Percentiles rank a stretch among this genome's conserved stretches.
These are phyloP conservation scores for Pangasius krempfi DNA, from an alignment of 2,797 vertebrate genomes.

Conservation along the genomic window DNA sequence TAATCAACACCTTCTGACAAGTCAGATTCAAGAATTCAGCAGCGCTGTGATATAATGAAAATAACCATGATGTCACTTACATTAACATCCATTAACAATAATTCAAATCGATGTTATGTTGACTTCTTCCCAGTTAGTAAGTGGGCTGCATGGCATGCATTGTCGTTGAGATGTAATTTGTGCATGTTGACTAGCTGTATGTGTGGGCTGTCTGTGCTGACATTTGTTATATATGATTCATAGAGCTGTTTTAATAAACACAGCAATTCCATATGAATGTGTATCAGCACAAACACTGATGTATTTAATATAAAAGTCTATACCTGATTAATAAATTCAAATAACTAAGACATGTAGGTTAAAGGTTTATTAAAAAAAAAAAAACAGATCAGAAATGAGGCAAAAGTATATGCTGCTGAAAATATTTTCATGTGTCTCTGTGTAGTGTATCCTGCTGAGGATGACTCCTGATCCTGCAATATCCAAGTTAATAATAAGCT, in stretches of 20 bases:
- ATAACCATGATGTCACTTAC: no score
- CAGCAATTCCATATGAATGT: neutral
- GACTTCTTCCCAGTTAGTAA: no score
- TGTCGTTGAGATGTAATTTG: neutral
- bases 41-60: neutral
- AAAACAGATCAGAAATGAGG: neutral
- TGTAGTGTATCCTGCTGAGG: neutral
- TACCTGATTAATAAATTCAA: neutral
- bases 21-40: neutral
- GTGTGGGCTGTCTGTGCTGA: neutral
- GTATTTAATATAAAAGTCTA: no score
- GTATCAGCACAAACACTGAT: neutral
- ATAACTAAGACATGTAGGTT: neutral
- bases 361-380: neutral
- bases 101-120: neutral
- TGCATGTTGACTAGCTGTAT: neutral
- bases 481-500: conserved; percentile 19
- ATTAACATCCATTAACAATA: neutral
- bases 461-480: conserved; percentile 1
- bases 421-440: neutral
- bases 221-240: neutral
- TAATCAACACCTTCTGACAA: neutral
- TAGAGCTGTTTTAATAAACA: neutral
- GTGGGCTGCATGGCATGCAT: neutral
- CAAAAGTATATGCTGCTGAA: no score